These are phyloP conservation scores for Stenoptilia bipunctidactyla DNA, from an alignment of 2,888 invertebrate genomes.

Conservation along the genomic window DNA sequence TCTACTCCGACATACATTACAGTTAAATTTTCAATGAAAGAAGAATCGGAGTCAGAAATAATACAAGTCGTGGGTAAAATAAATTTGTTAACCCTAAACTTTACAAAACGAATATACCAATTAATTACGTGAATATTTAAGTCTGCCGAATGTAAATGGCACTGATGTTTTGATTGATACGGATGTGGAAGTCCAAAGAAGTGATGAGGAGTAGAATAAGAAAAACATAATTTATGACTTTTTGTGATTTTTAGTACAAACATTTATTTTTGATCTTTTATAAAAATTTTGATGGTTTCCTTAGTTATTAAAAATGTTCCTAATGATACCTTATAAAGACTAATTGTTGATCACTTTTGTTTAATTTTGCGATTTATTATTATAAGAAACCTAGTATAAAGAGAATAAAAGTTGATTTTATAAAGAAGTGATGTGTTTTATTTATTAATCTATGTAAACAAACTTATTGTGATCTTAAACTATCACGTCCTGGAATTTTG, in stretches of 20 bases:
- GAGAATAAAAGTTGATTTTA: not conserved
- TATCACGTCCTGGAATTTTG: too few species aligned
- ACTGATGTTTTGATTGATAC: conserved; percentile 1
- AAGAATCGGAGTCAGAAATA: conserved; percentile 1
- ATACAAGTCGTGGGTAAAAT: conserved; percentile 1
- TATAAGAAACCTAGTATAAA: not conserved
- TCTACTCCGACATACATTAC: not conserved
- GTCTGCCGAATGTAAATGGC: not conserved
- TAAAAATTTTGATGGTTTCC: not conserved
- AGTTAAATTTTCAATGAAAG: not conserved
- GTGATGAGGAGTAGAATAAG: not conserved
- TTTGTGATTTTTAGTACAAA: not conserved
- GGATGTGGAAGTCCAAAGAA: conserved; percentile 1
- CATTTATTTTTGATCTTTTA: not conserved
- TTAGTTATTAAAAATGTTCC: not conserved
- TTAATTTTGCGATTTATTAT: not conserved
- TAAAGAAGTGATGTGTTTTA: not conserved
- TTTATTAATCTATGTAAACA: not conserved
- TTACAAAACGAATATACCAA: conserved; percentile 6
- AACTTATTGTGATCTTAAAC: too few species aligned
- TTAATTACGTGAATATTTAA: conserved; percentile 8
- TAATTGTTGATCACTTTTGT: not conserved
- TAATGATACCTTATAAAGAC: not conserved
- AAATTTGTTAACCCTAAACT: not conserved
- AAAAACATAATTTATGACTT: not conserved